Percentiles rank a stretch among this genome's conserved stretches.
Evolutionary conservation across 2,113 vertebrate genomes (phyloP).

Genomic region (Spheniscus mendiculus): DNA sequence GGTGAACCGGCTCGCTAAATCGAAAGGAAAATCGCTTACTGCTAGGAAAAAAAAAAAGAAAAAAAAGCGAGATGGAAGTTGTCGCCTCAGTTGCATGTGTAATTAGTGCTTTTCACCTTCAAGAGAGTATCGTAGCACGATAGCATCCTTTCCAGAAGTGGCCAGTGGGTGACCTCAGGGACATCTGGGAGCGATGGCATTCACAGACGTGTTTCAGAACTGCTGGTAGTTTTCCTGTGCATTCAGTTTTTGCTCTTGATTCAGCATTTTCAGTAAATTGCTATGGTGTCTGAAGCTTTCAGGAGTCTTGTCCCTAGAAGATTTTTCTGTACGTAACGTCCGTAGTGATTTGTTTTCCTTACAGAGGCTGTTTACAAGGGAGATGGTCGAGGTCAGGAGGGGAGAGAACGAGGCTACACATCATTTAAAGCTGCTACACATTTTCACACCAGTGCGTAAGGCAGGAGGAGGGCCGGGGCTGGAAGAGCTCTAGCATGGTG

Average conservation of each 20-base stretch:
- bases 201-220: neutral
- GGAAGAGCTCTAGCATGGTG: neutral
- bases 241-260: neutral
- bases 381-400: neutral
- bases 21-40: neutral
- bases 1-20: neutral
- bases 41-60: neutral
- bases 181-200: neutral
- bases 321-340: neutral
- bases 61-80: neutral
- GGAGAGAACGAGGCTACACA: neutral
- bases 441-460: neutral
- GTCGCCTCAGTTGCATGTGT: neutral
- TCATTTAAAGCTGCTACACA: neutral
- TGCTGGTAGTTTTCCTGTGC: neutral
- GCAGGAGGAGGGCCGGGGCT: neutral
- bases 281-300: neutral
- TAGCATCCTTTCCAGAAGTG: neutral
- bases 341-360: neutral
- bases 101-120: neutral
- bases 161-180: neutral
- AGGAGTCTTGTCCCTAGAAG: neutral
- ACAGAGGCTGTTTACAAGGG: constrained; percentile 21
- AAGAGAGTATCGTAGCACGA: accelerated
- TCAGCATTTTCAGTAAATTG: neutral